Conservation (phyloP, 2,888 invertebrate genomes). For the Drosophila nigricruria region DNA sequence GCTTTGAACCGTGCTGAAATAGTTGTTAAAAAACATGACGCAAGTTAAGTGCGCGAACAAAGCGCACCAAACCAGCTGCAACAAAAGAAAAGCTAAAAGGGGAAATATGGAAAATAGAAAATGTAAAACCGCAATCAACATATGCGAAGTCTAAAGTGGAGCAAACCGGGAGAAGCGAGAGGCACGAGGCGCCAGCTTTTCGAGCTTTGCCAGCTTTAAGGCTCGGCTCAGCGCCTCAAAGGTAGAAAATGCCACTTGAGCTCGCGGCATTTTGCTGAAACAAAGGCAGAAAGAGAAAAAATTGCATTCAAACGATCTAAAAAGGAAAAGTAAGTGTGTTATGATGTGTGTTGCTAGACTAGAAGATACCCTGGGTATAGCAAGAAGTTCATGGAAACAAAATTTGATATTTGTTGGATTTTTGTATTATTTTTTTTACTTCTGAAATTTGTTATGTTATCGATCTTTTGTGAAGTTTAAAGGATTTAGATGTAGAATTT, state of each 20-base stretch:
- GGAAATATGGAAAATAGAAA: conserved; percentile 40
- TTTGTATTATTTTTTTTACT: too few relatives aligned
- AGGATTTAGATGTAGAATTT: neutral
- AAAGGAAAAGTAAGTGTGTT: conserved; percentile 16
- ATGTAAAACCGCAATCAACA: conserved; percentile 73
- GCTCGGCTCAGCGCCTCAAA: conserved; percentile 62
- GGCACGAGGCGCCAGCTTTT: conserved; percentile 27
- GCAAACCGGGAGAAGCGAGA: conserved; percentile 34
- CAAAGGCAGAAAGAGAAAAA: conserved; percentile 42
- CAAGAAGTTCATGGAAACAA: neutral
- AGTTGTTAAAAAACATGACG: conserved; percentile 53
- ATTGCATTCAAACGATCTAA: conserved; percentile 8
- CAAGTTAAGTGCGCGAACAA: conserved; percentile 36
- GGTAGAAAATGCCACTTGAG: conserved; percentile 32
- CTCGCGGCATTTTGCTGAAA: conserved; percentile 48
- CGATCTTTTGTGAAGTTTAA: too few relatives aligned
- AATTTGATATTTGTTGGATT: too few relatives aligned
- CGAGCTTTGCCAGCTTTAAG: conserved; percentile 48
- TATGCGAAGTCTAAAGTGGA: conserved; percentile 62
- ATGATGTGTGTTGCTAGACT: neutral
- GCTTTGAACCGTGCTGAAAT: conserved; percentile 40
- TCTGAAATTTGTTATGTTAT: too few relatives aligned
- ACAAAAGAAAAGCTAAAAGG: conserved; percentile 19
- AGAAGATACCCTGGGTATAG: neutral
- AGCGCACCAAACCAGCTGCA: conserved; percentile 22